Base-by-base conservation (phyloP, 2,797 vertebrate species). In the Melanotaenia nigrans region DNA sequence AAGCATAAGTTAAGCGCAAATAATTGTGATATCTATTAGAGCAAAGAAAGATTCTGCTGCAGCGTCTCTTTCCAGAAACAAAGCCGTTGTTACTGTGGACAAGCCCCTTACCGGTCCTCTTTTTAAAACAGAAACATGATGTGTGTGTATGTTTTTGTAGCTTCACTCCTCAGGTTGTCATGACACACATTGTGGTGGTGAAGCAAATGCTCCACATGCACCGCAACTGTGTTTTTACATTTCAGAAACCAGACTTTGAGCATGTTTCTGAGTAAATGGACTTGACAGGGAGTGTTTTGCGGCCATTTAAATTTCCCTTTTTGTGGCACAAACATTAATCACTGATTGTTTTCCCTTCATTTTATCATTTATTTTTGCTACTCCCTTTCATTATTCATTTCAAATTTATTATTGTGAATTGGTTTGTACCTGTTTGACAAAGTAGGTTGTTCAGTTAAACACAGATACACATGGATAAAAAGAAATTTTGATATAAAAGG, bases 401-500 rank as follows among this genome's bases (percentile, higher is more conserved):
- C 18, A 59, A 12, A 54, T 81, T 68, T 78, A 11, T 32, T 68
- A n/a, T 60, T 66, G 59, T 66, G 42, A 69, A 57, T 61, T 42
- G 40, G 56, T 80, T 66, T 68, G 61, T 47, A n/a, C 8, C 22
- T 4, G 42, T 66, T n/a, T 68, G 42, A 65, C 58, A 38, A 77
- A 79, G 54, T 45, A 25, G 54, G 61, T 67, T 33, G 63, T 77
- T 80, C 30, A 65, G 20, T 51, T 64, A 24, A 81, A 69, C 33
- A 61, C 53, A 75, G 5, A 47, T 3, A 73, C 11, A 55, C 24
- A 51, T 0, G 22, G 45, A 68, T 77, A 51, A 85, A 83, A 80
- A 66, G 70, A 67, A 63, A 64, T 80, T 83, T 85, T 55, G 75
- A n/a, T 75, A 81, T 65, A 81, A 87, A 89, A 79, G 71, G 58